A percentile compares a stretch with the other conserved stretches of the same genome.
These are phyloP conservation scores for Platygyra sinensis DNA, from an alignment of 64 coral and sea anemone genomes.

Conservation along the genomic window DNA sequence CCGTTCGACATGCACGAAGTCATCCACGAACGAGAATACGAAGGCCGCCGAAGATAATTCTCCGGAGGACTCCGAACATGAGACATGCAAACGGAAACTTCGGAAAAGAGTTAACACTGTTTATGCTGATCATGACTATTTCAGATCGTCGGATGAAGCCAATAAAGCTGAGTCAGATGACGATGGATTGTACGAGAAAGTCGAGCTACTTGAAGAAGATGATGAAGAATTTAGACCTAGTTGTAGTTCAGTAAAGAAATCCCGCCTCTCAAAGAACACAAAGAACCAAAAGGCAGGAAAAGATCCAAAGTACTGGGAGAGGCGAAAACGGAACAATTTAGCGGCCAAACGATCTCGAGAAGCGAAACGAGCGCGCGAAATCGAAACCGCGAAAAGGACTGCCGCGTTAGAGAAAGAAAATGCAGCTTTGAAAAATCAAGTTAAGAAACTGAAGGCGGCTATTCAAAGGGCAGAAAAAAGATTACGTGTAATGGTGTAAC, in stretches of 20 bases:
- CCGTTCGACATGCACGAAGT: neutral
- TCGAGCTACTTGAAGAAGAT: neutral
- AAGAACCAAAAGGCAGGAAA: neutral
- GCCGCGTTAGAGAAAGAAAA: slow-evolving; percentile 45
- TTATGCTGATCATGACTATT: neutral
- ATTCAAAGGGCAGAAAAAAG: slow-evolving; percentile 35
- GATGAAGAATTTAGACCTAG: slow-evolving; percentile 2
- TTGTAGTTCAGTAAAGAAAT: neutral
- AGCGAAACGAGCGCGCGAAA: slow-evolving; percentile 44
- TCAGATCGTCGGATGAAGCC: neutral
- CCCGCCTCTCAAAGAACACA: neutral
- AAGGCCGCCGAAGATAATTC: neutral
- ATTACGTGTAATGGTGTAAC: neutral
- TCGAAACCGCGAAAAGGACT: slow-evolving; percentile 31
- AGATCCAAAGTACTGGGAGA: slow-evolving; percentile 44
- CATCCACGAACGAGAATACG: neutral
- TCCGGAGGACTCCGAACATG: neutral
- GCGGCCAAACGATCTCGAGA: slow-evolving; percentile 55
- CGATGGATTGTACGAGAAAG: neutral
- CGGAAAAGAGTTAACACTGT: neutral
- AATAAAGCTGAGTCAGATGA: neutral
- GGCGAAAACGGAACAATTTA: slow-evolving; percentile 57
- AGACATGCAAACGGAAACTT: neutral
- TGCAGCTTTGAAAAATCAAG: slow-evolving; percentile 16
- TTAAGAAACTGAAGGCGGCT: slow-evolving; percentile 11